Base-by-base conservation (phyloP, 2,113 vertebrate species). In the Odocoileus virginianus region DNA sequence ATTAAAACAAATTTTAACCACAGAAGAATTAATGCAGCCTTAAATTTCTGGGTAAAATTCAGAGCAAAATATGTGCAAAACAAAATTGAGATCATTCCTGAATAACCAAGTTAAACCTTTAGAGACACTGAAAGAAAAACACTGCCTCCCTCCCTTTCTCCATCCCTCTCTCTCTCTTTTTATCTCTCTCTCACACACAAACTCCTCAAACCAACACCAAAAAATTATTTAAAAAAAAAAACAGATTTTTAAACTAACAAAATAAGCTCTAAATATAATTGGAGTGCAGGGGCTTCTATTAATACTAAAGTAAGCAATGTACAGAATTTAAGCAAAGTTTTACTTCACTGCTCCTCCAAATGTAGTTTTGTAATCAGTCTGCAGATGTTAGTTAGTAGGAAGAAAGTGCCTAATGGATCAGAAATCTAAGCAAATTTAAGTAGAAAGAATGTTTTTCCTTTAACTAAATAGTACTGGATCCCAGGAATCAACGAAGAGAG, bases 41-140 rank as follows among this genome's bases (percentile, higher is more conserved):
- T 95, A 92, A 96, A 94, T 71, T 97, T 96, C 87, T 94, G 64
- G 82, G 87, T 93, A 87, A 91, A 95, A 94, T 71, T 83, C 91
- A 89, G 78, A 95, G 58, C 21, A 88, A 97, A 97, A 95, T 97
- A 96, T 97, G 96, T 97, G 67, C 96, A 97, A 98, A 98, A 98
- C 95, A 97, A 98, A 98, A 98, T 97, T 97, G 97, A 97, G 96
- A 97, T 96, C 96, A 96, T 98, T 98, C 96, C 88, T 98, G 76
- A 97, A 92, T 97, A 98, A 94, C 93, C 95, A 94, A 96, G 81
- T 95, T 94, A 95, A 96, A 84, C 74, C 43, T 96, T 96, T 61
- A 55, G 85, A 96, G 90, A 79, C 54, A 61, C 6, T 95, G 36
- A 89, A 92, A 96, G 71, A 43, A 95, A 89, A 96, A 87, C 58